Base-by-base conservation (phyloP, 2,113 vertebrate genomes). In the Balaenoptera acutorostrata region DNA sequence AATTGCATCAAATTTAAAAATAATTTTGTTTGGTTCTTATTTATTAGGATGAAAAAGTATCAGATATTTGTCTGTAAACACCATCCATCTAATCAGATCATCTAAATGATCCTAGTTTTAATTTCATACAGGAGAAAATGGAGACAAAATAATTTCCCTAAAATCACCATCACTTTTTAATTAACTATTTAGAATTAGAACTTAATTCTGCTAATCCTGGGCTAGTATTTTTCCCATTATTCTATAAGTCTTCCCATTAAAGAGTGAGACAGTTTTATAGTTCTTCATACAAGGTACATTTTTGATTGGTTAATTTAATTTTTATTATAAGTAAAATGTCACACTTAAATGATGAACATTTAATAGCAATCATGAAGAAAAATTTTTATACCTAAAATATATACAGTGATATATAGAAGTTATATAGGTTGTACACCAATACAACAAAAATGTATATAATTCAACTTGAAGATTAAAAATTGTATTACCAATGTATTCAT, bases 341-440 rank as follows among this genome's bases (percentile, higher is more conserved):
- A 82, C 21, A 72, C 23, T 44, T 66, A 69, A 57, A 64, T 44
- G 8, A 52, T 44, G 8, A 52, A 69, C 17, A 46, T 21, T 61
- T 29, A 23, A 93, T 55, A 61, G 78, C 64, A 98, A 84, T 89
- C 90, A 95, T 0, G 23, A 55, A 89, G n/a, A 81, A 66, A 93
- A 88, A 52, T 0, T 0, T 3, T 89, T 7, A 52, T 33, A 39
- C 33, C 44, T 44, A 78, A 83, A 88, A 74, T 13, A 59, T 66
- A 46, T 23, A 49, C 52, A 88, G 7, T 5, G 44, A 46, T 33
- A 66, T 23, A 52, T 3, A 63, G 33, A 55, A 13, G 46, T 31
- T 61, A 39, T 31, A 31, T 39, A 39, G 64, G 46, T 27, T 69
- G 9, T 69, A 90, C 80, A 88, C 82, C 64, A 88, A n/a, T 84